These are phyloP conservation scores for Hyaena hyaena DNA, from an alignment of 2,113 vertebrate species.

Conservation along the genomic window DNA sequence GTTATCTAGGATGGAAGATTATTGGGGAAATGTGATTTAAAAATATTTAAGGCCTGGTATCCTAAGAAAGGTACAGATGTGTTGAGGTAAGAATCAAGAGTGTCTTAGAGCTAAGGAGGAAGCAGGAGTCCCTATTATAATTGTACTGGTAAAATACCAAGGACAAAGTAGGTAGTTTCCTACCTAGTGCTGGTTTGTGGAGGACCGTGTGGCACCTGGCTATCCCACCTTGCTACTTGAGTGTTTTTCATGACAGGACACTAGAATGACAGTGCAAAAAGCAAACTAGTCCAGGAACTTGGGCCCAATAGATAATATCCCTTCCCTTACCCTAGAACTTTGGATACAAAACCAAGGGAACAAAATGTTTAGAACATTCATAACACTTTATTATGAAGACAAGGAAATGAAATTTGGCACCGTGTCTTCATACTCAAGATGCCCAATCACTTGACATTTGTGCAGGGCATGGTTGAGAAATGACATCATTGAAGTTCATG, in stretches of 20 bases:
- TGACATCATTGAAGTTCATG: not conserved
- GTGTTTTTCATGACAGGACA: not conserved
- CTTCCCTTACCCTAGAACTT: rapidly evolving
- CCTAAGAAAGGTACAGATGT: not conserved
- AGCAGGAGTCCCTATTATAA: not conserved
- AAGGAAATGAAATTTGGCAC: not conserved
- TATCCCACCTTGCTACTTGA: not conserved
- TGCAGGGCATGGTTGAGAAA: not conserved
- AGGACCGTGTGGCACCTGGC: not conserved
- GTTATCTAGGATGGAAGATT: not conserved
- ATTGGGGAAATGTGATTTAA: not conserved
- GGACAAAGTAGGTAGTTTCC: not conserved
- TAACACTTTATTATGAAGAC: not conserved
- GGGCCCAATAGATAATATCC: not conserved
- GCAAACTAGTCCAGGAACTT: not conserved
- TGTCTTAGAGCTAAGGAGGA: not conserved
- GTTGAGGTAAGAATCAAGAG: not conserved
- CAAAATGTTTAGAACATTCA: not conserved
- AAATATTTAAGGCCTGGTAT: not conserved
- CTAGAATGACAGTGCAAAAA: not conserved
- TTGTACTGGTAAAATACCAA: not conserved
- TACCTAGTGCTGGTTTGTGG: not conserved
- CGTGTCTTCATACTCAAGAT: not conserved
- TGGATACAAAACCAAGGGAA: not conserved
- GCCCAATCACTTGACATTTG: not conserved